phyloP scores from a whole-genome alignment of 2,797 vertebrate species.

The Pristis pectinata region DNA sequence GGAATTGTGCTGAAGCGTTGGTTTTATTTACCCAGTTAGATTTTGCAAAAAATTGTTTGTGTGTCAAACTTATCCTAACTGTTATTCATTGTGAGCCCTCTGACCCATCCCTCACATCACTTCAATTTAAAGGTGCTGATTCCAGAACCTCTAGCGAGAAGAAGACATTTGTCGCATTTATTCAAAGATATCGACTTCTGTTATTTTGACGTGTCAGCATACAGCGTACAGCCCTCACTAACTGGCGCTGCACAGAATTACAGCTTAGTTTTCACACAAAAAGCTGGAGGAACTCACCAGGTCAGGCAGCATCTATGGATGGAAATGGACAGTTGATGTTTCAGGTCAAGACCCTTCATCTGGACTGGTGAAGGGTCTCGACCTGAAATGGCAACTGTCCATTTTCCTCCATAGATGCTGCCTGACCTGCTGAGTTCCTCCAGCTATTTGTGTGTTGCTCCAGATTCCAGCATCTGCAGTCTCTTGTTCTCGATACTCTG shows the following conservation, averaged over 20 bases:
- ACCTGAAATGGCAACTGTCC: no score
- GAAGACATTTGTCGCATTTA: conserved; percentile 30
- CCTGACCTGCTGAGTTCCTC: no score
- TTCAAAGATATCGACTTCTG: not conserved
- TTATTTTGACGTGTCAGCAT: not conserved
- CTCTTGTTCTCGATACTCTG: no score
- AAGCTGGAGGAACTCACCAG: no score
- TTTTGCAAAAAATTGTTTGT: not conserved
- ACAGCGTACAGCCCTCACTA: not conserved
- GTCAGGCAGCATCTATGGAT: no score
- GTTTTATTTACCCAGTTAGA: not conserved
- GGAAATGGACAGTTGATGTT: no score
- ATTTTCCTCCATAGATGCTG: no score
- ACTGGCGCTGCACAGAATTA: not conserved
- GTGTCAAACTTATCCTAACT: not conserved
- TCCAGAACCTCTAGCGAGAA: not conserved
- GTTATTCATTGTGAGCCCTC: not conserved
- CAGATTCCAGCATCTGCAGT: no score
- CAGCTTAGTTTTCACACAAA: not conserved
- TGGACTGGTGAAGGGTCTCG: no score
- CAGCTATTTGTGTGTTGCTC: no score
- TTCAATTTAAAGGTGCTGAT: not conserved
- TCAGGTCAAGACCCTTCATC: no score
- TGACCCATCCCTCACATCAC: not conserved
- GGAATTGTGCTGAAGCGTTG: not conserved